These are phyloP conservation scores for Chauna torquata DNA, from an alignment of 2,113 vertebrate genomes.

Conservation along the genomic window DNA sequence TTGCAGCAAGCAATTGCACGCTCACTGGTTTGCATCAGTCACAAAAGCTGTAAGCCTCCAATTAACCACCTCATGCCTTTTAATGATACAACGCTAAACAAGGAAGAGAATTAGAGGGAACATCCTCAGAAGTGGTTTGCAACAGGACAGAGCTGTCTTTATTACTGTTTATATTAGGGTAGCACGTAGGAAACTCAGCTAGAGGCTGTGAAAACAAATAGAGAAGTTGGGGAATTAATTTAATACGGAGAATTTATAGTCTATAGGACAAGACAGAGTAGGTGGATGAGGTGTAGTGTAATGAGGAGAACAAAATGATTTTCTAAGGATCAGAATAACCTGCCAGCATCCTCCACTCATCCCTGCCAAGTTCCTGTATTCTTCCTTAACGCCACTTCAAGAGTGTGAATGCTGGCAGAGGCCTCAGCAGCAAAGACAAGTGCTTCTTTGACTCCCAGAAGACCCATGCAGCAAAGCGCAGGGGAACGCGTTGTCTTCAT, in stretches of 20 bases:
- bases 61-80: constrained; percentile 64
- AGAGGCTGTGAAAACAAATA: constrained; percentile 67
- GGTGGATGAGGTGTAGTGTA: constrained; percentile 11
- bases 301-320: constrained; percentile 40
- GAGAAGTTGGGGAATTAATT: constrained; percentile 40
- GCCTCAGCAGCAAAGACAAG: neutral
- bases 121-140: constrained; percentile 60
- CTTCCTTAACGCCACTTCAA: neutral
- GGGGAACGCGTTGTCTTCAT: neutral
- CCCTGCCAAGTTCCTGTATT: neutral
- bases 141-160: constrained; percentile 43
- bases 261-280: constrained; percentile 22
- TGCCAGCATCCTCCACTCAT: constrained; percentile 21
- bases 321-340: constrained; percentile 29
- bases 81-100: constrained; percentile 48
- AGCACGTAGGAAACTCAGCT: constrained; percentile 67
- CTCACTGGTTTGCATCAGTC: constrained; percentile 39
- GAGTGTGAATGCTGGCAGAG: neutral
- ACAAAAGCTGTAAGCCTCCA: constrained; percentile 62
- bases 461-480: neutral
- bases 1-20: constrained; percentile 7
- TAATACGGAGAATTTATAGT: constrained; percentile 6
- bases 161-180: constrained; percentile 17
- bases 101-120: constrained; percentile 52
- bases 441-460: neutral